Evolutionary conservation across 2,888 invertebrate species (phyloP).

Genomic region (Scaptomyza parva): DNA sequence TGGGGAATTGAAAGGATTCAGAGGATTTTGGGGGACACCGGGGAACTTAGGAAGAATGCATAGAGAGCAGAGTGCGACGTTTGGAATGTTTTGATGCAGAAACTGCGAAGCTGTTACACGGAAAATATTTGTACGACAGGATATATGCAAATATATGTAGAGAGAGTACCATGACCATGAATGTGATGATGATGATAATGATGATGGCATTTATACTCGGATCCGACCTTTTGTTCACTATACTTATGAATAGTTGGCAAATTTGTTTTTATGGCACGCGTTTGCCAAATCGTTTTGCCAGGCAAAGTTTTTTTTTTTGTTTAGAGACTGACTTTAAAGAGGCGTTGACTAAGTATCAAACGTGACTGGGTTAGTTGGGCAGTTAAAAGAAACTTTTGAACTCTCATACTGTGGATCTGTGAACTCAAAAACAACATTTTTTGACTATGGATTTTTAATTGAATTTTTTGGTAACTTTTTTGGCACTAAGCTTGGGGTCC

Average conservation of each 20-base stretch:
- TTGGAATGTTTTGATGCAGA: constrained; percentile 34
- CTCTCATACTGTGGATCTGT: constrained; percentile 34
- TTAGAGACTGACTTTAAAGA: background rate
- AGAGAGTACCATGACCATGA: constrained; percentile 34
- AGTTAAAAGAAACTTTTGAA: constrained; percentile 12
- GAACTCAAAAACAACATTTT: constrained; percentile 31
- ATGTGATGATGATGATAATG: constrained; percentile 13
- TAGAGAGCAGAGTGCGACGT: constrained; percentile 7
- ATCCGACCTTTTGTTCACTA: constrained; percentile 16
- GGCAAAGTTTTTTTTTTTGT: constrained; percentile 17
- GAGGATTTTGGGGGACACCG: background rate
- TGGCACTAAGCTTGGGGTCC: background rate
- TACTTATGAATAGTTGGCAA: constrained; percentile 58
- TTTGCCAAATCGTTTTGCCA: constrained; percentile 52
- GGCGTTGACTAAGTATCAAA: constrained; percentile 7
- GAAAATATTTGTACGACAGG: constrained; percentile 75
- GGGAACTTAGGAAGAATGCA: background rate
- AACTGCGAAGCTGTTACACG: constrained; percentile 68
- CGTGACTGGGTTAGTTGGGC: constrained; percentile 49
- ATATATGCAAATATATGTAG: constrained; percentile 64
- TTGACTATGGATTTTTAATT: constrained; percentile 45
- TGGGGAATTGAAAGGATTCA: background rate
- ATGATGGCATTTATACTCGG: constrained; percentile 38
- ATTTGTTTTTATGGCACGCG: constrained; percentile 64
- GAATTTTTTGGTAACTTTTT: constrained; percentile 38